Evolutionary conservation across 2,888 invertebrate genomes (phyloP), one percentile per base, ranked within the genome.

Genomic region (Drosophila subsilvestris): DNA sequence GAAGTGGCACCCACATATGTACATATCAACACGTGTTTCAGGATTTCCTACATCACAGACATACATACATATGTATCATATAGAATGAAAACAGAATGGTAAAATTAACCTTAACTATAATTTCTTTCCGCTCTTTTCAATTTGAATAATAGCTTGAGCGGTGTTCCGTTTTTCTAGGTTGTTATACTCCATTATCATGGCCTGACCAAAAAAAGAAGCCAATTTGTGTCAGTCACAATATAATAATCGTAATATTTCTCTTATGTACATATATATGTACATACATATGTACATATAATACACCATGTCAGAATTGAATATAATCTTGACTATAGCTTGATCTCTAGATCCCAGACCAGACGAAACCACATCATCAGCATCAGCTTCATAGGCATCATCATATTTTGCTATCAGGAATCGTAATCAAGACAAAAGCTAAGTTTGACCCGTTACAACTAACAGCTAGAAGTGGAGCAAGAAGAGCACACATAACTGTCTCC

Each of bases 401-500:
- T 18, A 18, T 37, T 37, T 56, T 63, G 61, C 72, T 63, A 66
- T 81, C 81, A 81, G 55, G 50, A 63, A 71, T 61, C 63, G 44
- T 79, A 86, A 80, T 84, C 85, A 75, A 84, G 73, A 72, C 67
- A 73, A 73, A 51, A 45, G 60, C 61, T 51, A 59, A 55, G 56
- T 18, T 25, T 71, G 60, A 68, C 45, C 67, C 71, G 67, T 68
- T 68, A 56, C 51, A 70, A 27, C 53, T 61, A 43, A 43, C 22
- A 72, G 57, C 42, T 63, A 25, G 54, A 65, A 68, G 25, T 65
- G 65, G 44, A 63, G 60, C 53, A 73, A 54, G 44, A 58, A 29
- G 48, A 65, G 54, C 61, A 63, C 32, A 69, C 37, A 53, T 74
- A 80, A 81, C 81, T 86, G 81, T 83, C 73, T 49, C 25, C 70